Percentiles rank a stretch among this genome's conserved stretches.
phyloP scores from a whole-genome alignment of 2,888 invertebrate species.

The Synanthedon formicaeformis region DNA sequence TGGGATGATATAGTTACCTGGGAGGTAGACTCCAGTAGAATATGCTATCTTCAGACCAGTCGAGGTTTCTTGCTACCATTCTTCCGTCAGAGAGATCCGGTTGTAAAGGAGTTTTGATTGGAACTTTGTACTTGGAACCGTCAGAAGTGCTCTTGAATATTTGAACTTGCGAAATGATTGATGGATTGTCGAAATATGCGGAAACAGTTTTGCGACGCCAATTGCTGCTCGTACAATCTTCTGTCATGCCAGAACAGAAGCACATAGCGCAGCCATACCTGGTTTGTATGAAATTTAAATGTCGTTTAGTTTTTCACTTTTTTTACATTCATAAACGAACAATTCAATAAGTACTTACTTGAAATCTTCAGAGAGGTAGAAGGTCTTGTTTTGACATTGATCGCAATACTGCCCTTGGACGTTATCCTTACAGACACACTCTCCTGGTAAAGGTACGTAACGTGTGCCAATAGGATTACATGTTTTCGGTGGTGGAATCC shows the following conservation, averaged over 20 bases:
- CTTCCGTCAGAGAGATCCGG: slow-evolving; percentile 71
- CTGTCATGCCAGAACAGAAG: slow-evolving; percentile 94
- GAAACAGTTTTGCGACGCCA: slow-evolving; percentile 73
- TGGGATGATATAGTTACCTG: slow-evolving; percentile 29
- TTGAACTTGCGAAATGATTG: slow-evolving; percentile 38
- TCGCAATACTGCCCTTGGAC: slow-evolving; percentile 87
- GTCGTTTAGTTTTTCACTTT: neutral
- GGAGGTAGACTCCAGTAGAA: slow-evolving; percentile 90
- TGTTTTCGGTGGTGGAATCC: slow-evolving; percentile 42
- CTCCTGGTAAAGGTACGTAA: slow-evolving; percentile 33
- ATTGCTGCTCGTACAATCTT: slow-evolving; percentile 83
- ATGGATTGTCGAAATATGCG: slow-evolving; percentile 45
- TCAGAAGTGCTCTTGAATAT: slow-evolving; percentile 40
- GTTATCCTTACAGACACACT: slow-evolving; percentile 62
- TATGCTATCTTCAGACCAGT: slow-evolving; percentile 70
- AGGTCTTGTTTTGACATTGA: slow-evolving; percentile 86
- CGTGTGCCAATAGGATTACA: slow-evolving; percentile 85
- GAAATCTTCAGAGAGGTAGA: slow-evolving; percentile 79
- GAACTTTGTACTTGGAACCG: slow-evolving; percentile 36
- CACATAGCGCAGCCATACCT: slow-evolving; percentile 91
- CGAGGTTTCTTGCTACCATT: slow-evolving; percentile 73
- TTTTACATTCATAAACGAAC: neutral
- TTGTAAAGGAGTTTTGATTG: slow-evolving; percentile 29
- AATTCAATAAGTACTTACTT: slow-evolving; percentile 21
- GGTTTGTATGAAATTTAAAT: slow-evolving; percentile 5